Base-by-base conservation (phyloP, 2,797 vertebrate species). In the Danio tinwini region DNA sequence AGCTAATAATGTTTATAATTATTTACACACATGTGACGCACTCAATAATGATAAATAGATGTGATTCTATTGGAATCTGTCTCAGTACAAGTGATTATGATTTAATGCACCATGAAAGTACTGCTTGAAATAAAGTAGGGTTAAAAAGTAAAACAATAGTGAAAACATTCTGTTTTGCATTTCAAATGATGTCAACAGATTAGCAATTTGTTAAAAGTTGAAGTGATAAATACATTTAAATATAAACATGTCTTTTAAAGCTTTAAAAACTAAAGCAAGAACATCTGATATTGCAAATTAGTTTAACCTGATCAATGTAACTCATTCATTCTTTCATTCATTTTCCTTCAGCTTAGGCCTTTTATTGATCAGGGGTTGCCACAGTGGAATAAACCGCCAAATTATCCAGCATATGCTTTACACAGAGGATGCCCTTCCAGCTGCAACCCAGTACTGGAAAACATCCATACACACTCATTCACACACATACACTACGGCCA, bases 1-100 rank as follows among this genome's bases (percentile, higher is more conserved):
- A 71, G 39, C 76, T 71, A 71, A 63, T 63, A 70, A 42, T 59
- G 65, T 44, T 70, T 53, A 62, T 62, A 70, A 78, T 79, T 79
- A 71, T 79, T 71, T 71, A 52, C 45, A 61, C 6, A 40, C 67
- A 63, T 44, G 37, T 63, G 58, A 79, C 29, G 14, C 47, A n/a
- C 58, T 61, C 37, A 0, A 44, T 78, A 63, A 63, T 78, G 37
- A 44, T 29, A 71, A 50, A 40, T 64, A 29, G 10, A 63, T 39
- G 50, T 40, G 59, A 75, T n/a, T 63, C 52, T 21, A 21, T 16
- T 40, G 68, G 56, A 42, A 29, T 78, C 37, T 52, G 42, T 73
- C 19, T n/a, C 45, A 74, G 50, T 62, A n/a, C 19, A 21, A 50
- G 56, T 50, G 44, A 78, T 62, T 70, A 53, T 1, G 5, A 52